Conservation (phyloP, 2,888 invertebrate genomes). For the Norana najaformis region DNA sequence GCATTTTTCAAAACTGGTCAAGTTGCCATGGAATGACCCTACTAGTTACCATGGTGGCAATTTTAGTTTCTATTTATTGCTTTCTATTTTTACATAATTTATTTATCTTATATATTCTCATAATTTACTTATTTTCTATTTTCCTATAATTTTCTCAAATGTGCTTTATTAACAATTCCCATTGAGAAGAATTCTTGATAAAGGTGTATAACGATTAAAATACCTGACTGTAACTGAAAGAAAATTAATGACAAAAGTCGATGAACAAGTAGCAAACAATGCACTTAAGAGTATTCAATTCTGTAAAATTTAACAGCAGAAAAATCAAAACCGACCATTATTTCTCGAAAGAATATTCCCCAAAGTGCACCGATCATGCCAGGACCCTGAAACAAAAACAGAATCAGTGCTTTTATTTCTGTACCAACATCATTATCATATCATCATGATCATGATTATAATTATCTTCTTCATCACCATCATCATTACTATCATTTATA, state of each 20-base stretch:
- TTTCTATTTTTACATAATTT: no score
- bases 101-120: no score
- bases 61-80: no score
- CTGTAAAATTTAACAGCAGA: background rate
- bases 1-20: no score
- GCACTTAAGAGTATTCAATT: no score
- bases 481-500: background rate
- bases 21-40: no score
- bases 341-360: constrained; percentile 65
- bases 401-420: background rate
- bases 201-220: no score
- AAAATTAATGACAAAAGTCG: background rate
- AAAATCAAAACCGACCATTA: constrained; percentile 55
- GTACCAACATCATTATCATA: background rate
- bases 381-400: constrained; percentile 53
- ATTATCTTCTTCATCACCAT: background rate
- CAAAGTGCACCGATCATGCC: constrained; percentile 63
- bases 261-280: background rate
- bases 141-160: no score
- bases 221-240: background rate
- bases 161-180: no score
- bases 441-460: background rate
- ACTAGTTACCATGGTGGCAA: no score
- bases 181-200: no score
- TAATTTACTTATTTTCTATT: no score